A percentile compares a stretch with the other conserved stretches of the same genome.
Conservation (phyloP, 1,140 invertebrate genomes). For the Diprion similis region DNA sequence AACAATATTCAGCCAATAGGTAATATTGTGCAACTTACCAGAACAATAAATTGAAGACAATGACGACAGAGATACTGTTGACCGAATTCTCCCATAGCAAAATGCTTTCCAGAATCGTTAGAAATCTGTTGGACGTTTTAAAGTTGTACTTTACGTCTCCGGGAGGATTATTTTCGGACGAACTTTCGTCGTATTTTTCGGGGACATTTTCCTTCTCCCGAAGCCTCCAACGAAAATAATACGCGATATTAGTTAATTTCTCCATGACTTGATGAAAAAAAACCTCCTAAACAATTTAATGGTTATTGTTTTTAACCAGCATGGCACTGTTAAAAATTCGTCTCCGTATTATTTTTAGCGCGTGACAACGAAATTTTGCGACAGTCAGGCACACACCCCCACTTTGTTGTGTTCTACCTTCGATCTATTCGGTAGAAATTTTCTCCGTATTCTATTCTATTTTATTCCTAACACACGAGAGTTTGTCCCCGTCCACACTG, state of each 20-base stretch:
- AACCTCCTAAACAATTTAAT: background rate
- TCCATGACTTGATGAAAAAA: slow-evolving; percentile 33
- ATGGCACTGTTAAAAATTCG: background rate
- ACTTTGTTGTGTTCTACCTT: too few relatives aligned
- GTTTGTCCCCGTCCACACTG: background rate
- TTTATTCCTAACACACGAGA: too few relatives aligned
- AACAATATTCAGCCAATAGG: background rate
- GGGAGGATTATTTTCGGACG: background rate
- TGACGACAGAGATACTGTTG: slow-evolving; percentile 49
- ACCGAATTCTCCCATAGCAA: slow-evolving; percentile 52
- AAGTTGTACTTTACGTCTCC: slow-evolving; percentile 12
- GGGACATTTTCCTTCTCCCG: slow-evolving; percentile 16
- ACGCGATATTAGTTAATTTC: slow-evolving; percentile 34
- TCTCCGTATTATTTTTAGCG: slow-evolving; percentile 28
- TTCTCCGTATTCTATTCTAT: too few relatives aligned
- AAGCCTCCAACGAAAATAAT: slow-evolving; percentile 37
- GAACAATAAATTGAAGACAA: slow-evolving; percentile 50
- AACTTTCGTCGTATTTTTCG: slow-evolving; percentile 14
- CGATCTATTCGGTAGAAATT: too few relatives aligned
- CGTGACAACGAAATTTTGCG: slow-evolving; percentile 15
- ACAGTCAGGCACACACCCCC: too few relatives aligned
- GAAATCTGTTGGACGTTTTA: slow-evolving; percentile 28
- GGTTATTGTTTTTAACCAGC: slow-evolving; percentile 9
- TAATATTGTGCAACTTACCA: slow-evolving; percentile 39
- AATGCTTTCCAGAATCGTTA: slow-evolving; percentile 48